phyloP scores from a whole-genome alignment of 2,797 vertebrate genomes.

The Protosalanx chinensis region DNA sequence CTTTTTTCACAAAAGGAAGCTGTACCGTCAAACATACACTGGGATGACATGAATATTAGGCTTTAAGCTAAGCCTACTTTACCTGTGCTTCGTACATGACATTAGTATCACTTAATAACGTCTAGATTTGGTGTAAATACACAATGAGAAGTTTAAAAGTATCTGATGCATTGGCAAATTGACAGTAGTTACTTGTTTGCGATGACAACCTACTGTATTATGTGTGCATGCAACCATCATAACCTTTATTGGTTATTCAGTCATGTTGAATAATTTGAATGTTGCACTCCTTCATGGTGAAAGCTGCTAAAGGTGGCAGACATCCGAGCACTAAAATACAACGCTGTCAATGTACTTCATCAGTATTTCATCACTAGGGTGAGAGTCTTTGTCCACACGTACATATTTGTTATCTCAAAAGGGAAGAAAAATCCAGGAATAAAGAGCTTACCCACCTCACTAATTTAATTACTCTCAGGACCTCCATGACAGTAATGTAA shows the following conservation, averaged over 20 bases:
- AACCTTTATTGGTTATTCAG: not conserved
- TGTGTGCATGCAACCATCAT: not conserved
- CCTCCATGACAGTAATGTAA: slow-evolving; percentile 94
- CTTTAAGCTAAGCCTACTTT: not conserved
- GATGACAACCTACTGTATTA: no score
- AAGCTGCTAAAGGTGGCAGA: not conserved
- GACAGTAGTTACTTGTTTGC: not conserved
- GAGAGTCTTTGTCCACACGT: slow-evolving; percentile 69
- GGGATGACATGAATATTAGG: slow-evolving; percentile 57
- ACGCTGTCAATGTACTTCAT: slow-evolving; percentile 45
- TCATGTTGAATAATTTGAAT: not conserved
- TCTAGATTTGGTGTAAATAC: no score
- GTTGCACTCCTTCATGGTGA: slow-evolving; percentile 1
- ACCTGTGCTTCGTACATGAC: no score
- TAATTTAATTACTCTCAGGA: slow-evolving; percentile 95
- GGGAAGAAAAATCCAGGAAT: slow-evolving; percentile 74
- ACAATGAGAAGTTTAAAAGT: not conserved
- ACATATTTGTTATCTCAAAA: slow-evolving; percentile 64
- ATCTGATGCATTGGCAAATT: not conserved
- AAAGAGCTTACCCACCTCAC: slow-evolving; percentile 83
- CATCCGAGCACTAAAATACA: slow-evolving; percentile 53
- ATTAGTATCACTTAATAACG: no score
- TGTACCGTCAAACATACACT: slow-evolving; percentile 90
- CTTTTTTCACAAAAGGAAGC: slow-evolving; percentile 90
- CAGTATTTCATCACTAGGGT: slow-evolving; percentile 67